Percentiles rank a stretch among this genome's conserved stretches.
Conservation (phyloP, 2,888 invertebrate species). For the Protodeltote pygarga region DNA sequence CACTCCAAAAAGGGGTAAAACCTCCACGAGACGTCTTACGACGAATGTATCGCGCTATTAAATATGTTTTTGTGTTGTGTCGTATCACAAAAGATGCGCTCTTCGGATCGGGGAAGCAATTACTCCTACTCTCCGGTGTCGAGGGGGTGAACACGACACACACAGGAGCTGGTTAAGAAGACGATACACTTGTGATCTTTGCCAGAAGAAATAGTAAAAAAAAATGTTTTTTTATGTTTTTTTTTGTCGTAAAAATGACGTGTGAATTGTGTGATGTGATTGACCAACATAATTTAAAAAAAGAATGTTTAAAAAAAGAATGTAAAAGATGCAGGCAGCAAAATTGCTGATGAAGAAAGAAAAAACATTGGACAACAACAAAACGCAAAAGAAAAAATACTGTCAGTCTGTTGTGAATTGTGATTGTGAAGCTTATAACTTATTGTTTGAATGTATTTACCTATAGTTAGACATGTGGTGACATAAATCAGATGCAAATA, state of each 20-base stretch:
- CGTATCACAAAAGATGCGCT: slow-evolving; percentile 67
- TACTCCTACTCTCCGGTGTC: slow-evolving; percentile 68
- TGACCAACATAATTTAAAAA: too few species aligned
- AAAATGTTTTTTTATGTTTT: not conserved
- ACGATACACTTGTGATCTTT: slow-evolving; percentile 43
- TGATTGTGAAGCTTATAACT: too few species aligned
- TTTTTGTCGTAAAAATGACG: not conserved
- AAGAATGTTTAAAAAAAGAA: too few species aligned
- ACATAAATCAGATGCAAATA: too few species aligned
- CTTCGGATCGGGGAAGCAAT: slow-evolving; percentile 70
- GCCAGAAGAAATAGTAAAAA: not conserved
- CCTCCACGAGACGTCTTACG: slow-evolving; percentile 7
- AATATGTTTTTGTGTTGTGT: slow-evolving; percentile 66
- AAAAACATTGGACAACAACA: too few species aligned
- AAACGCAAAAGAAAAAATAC: too few species aligned
- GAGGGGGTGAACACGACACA: slow-evolving; percentile 69
- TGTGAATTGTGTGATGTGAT: not conserved
- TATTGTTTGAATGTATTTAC: too few species aligned
- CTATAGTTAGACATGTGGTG: too few species aligned
- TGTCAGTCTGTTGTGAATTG: too few species aligned
- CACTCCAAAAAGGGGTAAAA: slow-evolving; percentile 20
- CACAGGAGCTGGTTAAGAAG: slow-evolving; percentile 45
- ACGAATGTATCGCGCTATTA: slow-evolving; percentile 51
- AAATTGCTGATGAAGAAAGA: too few species aligned
- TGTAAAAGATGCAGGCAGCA: too few species aligned